Evolutionary conservation across 2,113 vertebrate species (phyloP), one percentile per base, ranked within the genome.

Genomic region (Vimba vimba): DNA sequence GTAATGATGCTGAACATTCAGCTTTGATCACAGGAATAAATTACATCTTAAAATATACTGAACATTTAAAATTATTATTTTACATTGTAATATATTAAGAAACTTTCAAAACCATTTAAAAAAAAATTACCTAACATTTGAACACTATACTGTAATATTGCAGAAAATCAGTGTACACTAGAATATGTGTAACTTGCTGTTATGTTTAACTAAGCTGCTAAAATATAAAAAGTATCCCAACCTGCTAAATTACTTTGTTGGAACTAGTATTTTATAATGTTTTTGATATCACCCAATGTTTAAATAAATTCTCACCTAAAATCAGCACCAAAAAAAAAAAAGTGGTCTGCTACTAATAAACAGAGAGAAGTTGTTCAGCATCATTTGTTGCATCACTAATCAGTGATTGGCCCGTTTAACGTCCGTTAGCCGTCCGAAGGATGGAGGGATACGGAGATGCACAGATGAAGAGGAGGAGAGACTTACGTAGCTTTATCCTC

Each of bases 401-500:
- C 50, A 75, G 52, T n/a, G 82, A 69, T 59, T 17, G 50, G 47
- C 47, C 47, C 27, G 47, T 83, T 83, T 71, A 39, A 36, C 23
- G 19, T 71, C 50, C 21, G 33, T 73, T 59, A 60, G 55, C 79
- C 30, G 79, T 50, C 36, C 33, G 39, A 59, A 86, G n/a, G 74
- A 85, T 85, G 62, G 68, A 27, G 60, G 85, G 60, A 84, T 83
- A 86, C 81, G 84, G 81, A 86, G 62, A 87, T 64, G 47, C 50
- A 75, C 50, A 87, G 83, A 86, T 43, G 36, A 86, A 85, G 69
- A 83, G 73, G 84, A 87, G 84, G 87, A 86, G 73, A 85, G 85
- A 86, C 83, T 85, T 88, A 83, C 79, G 11, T 55, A 82, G 85
- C 84, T 64, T 90, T 86, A 90, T 90, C 87, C 50, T 87, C 89